Evolutionary conservation across 2,113 vertebrate genomes (phyloP), one percentile per base, ranked within the genome.

Genomic region (Chaetura pelagica): DNA sequence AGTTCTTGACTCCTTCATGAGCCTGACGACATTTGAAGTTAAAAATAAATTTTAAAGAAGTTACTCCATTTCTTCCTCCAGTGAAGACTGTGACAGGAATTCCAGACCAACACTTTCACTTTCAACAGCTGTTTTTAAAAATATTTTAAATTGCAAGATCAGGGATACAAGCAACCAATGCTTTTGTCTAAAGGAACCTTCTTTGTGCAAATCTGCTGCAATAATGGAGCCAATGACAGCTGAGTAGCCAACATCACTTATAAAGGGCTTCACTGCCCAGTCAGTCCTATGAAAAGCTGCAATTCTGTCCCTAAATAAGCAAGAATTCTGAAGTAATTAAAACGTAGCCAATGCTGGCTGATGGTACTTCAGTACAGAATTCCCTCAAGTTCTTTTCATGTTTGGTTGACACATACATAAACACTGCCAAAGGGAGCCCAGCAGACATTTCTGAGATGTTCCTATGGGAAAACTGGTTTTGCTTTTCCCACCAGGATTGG

Each of bases 381-480:
- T 87, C 35, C 22, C 44, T 62, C 77, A 26, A 84, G 40, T 81
- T 82, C n/a, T 81, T 57, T 61, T 17, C 10, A n/a, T 32, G n/a
- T 67, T 77, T 61, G 64, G 19, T 48, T 63, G 38, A 61, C 66
- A 67, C 1, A 0, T 30, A 66, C 85, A 74, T 5, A 67, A 91
- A 69, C n/a, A 34, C 17, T 61, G 48, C 55, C 32, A 24, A 52
- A 48, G 68, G 46, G 21, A 78, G 57, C 55, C 61, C 85, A 94
- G 64, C 72, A 55, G 4, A 67, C 20, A 35, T 48, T 94, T 80
- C 64, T 30, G 54, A 93, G 48, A 58, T 15, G 18, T 59, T 95
- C 82, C 90, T 95, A 80, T 7, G 58, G 66, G 89, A 96, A 96
- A 96, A 68, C 52, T 8, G 71, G 27, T 9, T 90, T 48, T 82